Conservation (phyloP, 2,113 vertebrate genomes). For the Dicaeum eximium region DNA sequence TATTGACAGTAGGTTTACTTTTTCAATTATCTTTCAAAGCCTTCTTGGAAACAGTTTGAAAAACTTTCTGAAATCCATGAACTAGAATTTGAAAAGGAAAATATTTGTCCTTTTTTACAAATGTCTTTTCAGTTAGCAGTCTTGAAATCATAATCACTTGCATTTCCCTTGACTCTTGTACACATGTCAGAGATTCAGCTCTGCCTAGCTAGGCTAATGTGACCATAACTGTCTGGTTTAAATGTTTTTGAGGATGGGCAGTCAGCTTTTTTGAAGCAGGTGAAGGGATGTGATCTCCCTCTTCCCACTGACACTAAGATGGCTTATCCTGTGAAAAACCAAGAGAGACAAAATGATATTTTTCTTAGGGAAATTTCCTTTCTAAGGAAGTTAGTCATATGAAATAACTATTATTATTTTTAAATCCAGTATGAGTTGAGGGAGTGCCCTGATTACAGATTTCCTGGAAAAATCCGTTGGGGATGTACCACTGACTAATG, state of each 20-base stretch:
- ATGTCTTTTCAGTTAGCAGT: not conserved
- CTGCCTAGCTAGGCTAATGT: not conserved
- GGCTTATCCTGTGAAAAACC: not conserved
- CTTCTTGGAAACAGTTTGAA: not conserved
- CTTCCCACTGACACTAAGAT: not conserved
- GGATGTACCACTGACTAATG: constrained; percentile 50
- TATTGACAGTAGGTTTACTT: not conserved
- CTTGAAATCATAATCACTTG: not conserved
- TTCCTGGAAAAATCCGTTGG: constrained; percentile 59
- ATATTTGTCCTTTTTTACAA: not conserved
- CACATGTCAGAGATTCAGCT: not conserved
- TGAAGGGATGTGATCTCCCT: not conserved
- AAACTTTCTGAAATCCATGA: not conserved
- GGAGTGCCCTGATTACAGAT: constrained; percentile 66
- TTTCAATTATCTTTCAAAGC: not conserved
- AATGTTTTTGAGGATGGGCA: not conserved
- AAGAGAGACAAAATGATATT: not conserved
- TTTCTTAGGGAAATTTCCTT: constrained; percentile 64
- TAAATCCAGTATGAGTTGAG: constrained; percentile 48
- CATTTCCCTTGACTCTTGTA: not conserved
- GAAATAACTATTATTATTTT: constrained; percentile 38
- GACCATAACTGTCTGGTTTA: not conserved
- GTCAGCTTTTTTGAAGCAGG: not conserved
- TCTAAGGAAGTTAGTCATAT: constrained; percentile 64
- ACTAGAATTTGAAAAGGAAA: not conserved